Percentiles rank a stretch among this genome's conserved stretches.
phyloP scores from a whole-genome alignment of 2,888 invertebrate species.

The Lasioglossum marginatum region DNA sequence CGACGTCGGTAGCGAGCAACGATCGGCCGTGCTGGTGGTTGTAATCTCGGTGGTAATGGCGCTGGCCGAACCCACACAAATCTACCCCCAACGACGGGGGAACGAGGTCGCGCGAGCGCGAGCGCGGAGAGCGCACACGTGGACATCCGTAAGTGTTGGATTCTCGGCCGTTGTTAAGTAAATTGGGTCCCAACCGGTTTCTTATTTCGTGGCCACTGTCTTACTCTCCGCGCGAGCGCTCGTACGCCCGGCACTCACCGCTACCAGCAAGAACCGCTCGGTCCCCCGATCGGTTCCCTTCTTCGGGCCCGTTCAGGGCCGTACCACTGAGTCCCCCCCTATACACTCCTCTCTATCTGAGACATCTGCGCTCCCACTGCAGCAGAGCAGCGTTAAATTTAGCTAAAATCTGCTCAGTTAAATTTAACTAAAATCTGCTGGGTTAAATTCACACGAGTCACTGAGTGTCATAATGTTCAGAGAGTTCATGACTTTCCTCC shows the following conservation, averaged over 20 bases:
- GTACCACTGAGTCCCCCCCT: constrained; percentile 32
- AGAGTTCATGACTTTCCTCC: no score
- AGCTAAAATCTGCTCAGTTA: not conserved
- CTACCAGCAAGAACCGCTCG: constrained; percentile 62
- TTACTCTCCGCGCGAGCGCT: constrained; percentile 74
- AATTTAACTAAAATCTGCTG: not conserved
- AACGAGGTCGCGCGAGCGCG: constrained; percentile 16
- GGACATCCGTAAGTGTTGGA: constrained; percentile 84
- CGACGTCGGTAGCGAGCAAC: constrained; percentile 33
- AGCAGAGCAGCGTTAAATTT: not conserved
- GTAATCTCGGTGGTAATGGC: constrained; percentile 65
- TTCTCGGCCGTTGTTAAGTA: constrained; percentile 84
- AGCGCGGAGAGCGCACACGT: constrained; percentile 43
- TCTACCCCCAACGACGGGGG: constrained; percentile 58
- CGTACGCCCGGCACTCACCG: constrained; percentile 60
- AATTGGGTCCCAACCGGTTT: constrained; percentile 85
- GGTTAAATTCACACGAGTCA: no score
- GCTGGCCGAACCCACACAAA: constrained; percentile 55
- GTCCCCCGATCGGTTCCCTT: constrained; percentile 64
- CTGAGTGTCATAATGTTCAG: not conserved
- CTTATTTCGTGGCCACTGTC: constrained; percentile 84
- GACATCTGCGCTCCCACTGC: not conserved
- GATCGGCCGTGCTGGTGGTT: constrained; percentile 59
- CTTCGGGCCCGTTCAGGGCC: constrained; percentile 66
- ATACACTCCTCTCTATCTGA: not conserved